Evolutionary conservation across 2,113 vertebrate genomes (phyloP).

Genomic region (Leptosomus discolor): DNA sequence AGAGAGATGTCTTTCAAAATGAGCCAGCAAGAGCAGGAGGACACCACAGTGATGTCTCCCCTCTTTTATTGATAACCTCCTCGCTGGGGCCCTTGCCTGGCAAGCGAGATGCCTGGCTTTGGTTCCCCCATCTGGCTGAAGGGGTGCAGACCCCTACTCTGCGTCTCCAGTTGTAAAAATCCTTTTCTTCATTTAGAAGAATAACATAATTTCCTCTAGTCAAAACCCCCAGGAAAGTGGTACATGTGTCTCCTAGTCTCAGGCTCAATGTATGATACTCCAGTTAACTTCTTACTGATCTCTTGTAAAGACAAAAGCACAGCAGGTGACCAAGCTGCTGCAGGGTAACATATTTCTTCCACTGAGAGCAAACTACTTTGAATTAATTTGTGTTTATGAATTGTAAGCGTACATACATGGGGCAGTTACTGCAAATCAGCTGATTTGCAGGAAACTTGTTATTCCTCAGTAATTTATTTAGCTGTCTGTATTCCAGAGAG

Average conservation of each 20-base stretch:
- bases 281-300: not conserved
- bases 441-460: not conserved
- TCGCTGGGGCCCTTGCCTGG: not conserved
- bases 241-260: not conserved
- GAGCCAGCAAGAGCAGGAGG: not conserved
- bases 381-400: not conserved
- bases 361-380: not conserved
- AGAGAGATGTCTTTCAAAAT: not conserved
- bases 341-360: not conserved
- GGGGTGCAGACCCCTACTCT: not conserved
- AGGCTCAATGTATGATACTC: not conserved
- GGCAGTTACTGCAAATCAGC: not conserved
- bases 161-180: not conserved
- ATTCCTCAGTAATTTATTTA: not conserved
- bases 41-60: not conserved
- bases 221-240: not conserved
- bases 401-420: not conserved
- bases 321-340: not conserved
- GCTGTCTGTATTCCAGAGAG: not conserved
- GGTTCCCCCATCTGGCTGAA: not conserved
- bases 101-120: not conserved
- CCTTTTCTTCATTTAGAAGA: not conserved
- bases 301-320: not conserved
- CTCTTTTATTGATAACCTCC: not conserved
- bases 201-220: fast-evolving